phyloP scores from a whole-genome alignment of 2,113 vertebrate genomes.

The Eolophus roseicapilla region DNA sequence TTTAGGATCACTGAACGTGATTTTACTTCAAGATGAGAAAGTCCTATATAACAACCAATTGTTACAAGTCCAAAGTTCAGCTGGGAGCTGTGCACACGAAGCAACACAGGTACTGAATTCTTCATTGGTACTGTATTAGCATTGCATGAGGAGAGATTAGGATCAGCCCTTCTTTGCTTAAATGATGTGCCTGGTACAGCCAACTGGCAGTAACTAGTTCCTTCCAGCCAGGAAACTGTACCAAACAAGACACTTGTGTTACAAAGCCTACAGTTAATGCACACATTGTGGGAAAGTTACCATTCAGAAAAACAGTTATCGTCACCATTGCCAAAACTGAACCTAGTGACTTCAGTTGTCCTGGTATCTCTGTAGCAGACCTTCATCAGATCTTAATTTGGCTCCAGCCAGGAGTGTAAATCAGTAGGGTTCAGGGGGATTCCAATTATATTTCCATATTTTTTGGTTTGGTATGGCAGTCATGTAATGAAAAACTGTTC shows the following conservation, averaged over 20 bases:
- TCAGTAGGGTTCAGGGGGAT: neutral
- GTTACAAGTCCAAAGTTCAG: conserved; percentile 8
- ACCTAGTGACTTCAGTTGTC: neutral
- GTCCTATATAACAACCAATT: neutral
- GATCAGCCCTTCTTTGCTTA: conserved; percentile 53
- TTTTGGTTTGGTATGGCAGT: neutral
- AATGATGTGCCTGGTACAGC: conserved; percentile 56
- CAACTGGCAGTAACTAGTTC: neutral
- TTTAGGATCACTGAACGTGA: neutral
- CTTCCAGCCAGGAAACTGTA: conserved; percentile 4
- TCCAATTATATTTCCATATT: neutral
- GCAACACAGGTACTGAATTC: conserved; percentile 43
- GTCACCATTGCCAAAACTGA: neutral
- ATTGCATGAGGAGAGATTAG: conserved; percentile 61
- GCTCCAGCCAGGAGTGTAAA: neutral
- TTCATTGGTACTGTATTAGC: conserved; percentile 49
- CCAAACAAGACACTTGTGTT: conserved; percentile 9
- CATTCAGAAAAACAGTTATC: neutral
- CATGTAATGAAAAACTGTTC: neutral
- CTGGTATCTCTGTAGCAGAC: neutral
- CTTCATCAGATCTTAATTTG: neutral
- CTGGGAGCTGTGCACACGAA: neutral
- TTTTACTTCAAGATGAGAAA: neutral
- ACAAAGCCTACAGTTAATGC: neutral
- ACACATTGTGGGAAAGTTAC: neutral